Percentiles rank a stretch among this genome's conserved stretches.
Evolutionary conservation across 1,140 invertebrate genomes (phyloP).

Genomic region (Myzus persicae): DNA sequence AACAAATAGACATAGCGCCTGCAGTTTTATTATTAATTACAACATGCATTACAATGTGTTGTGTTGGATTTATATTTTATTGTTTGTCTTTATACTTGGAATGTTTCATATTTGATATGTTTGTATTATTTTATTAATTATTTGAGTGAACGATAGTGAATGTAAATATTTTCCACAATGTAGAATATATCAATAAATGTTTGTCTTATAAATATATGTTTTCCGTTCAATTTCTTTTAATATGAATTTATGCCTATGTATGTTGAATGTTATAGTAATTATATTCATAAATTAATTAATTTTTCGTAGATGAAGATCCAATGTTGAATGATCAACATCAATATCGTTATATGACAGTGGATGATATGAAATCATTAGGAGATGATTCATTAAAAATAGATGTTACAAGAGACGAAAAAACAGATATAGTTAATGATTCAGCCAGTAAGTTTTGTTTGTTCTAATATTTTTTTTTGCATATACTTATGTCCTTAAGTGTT

Average conservation of each 20-base stretch:
- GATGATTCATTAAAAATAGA: slow-evolving; percentile 81
- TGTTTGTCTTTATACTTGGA: neutral
- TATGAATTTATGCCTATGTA: neutral
- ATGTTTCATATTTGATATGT: slow-evolving; percentile 22
- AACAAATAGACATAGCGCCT: neutral
- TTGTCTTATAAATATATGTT: neutral
- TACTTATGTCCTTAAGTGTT: neutral
- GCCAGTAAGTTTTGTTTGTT: neutral
- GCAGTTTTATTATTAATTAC: neutral
- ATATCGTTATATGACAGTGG: slow-evolving; percentile 86
- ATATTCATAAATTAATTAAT: neutral
- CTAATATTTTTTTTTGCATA: neutral
- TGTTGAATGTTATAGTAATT: neutral
- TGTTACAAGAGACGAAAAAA: slow-evolving; percentile 74
- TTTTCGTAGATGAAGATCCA: slow-evolving; percentile 77
- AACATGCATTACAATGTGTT: neutral
- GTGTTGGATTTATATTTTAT: neutral
- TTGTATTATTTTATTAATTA: neutral
- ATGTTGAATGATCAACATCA: slow-evolving; percentile 81
- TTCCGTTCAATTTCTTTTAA: neutral
- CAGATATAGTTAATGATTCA: slow-evolving; percentile 11
- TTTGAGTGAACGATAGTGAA: neutral
- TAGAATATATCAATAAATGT: neutral
- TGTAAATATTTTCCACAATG: neutral
- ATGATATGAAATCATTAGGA: slow-evolving; percentile 82